Conservation (phyloP, 2,888 invertebrate species). For the Julus scandinavius region DNA sequence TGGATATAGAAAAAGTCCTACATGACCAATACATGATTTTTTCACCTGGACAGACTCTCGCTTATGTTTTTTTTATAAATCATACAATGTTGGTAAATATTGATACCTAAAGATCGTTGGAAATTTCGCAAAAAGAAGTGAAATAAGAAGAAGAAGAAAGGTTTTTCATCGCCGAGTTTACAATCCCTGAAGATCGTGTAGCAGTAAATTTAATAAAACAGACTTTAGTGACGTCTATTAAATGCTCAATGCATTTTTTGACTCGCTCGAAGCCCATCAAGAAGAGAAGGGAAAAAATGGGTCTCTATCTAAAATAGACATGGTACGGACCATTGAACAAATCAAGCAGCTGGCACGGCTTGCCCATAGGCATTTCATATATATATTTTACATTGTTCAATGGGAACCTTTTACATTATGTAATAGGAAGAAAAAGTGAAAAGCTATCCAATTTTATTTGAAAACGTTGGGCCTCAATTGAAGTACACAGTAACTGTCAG, state of each 20-base stretch:
- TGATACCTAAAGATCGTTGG: neutral
- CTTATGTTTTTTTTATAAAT: neutral
- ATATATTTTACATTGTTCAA: neutral
- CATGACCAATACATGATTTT: neutral
- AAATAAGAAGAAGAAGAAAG: neutral
- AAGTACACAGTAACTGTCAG: conserved; percentile 42
- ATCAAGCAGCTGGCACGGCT: conserved; percentile 39
- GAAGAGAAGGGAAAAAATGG: neutral
- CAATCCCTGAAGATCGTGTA: conserved; percentile 39
- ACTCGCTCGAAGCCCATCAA: conserved; percentile 12
- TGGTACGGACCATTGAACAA: conserved; percentile 24
- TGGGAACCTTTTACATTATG: conserved; percentile 34
- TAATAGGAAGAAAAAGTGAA: conserved; percentile 42
- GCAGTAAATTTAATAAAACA: conserved; percentile 38
- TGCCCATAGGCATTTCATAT: conserved; percentile 22
- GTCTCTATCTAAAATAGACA: conserved; percentile 38
- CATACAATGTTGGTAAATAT: neutral
- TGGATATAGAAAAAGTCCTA: too few species aligned
- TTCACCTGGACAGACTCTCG: neutral
- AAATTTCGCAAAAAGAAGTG: neutral
- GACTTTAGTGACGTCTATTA: conserved; percentile 42
- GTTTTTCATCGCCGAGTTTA: conserved; percentile 3
- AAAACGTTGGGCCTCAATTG: conserved; percentile 31
- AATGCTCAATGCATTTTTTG: conserved; percentile 27
- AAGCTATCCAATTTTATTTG: conserved; percentile 42